Evolutionary conservation across 2,888 invertebrate species (phyloP).

Genomic region (Drosophila percnosoma): DNA sequence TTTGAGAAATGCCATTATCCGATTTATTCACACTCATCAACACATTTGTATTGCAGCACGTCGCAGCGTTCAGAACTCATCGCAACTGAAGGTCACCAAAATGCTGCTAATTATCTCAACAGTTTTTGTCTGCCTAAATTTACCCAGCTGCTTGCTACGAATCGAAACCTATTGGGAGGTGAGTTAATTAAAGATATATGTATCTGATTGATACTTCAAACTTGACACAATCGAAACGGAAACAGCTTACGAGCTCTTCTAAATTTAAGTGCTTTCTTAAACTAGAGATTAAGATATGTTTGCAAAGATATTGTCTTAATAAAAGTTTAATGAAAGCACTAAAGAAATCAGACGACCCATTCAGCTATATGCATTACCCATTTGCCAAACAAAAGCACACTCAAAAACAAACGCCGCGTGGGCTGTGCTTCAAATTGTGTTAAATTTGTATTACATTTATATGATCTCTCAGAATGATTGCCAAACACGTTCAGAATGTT

Average conservation of each 20-base stretch:
- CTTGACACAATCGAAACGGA: background rate
- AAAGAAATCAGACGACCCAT: background rate
- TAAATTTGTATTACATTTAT: background rate
- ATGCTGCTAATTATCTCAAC: slow-evolving; percentile 93
- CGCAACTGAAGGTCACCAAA: slow-evolving; percentile 90
- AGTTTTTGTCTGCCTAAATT: slow-evolving; percentile 91
- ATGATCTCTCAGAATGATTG: slow-evolving; percentile 3
- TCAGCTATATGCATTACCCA: background rate
- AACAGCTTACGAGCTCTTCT: background rate
- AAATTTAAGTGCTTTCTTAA: background rate
- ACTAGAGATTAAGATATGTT: background rate
- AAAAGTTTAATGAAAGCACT: background rate
- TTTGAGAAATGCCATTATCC: background rate
- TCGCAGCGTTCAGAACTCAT: slow-evolving; percentile 84
- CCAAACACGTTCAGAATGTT: slow-evolving; percentile 6
- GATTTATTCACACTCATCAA: slow-evolving; percentile 2
- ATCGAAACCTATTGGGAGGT: slow-evolving; percentile 88
- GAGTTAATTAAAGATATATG: slow-evolving; percentile 62
- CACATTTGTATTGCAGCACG: slow-evolving; percentile 68
- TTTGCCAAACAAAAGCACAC: background rate
- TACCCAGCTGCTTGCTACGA: slow-evolving; percentile 91
- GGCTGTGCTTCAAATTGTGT: background rate
- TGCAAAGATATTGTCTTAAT: background rate
- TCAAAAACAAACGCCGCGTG: slow-evolving; percentile 16
- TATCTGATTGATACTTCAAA: background rate